Percentiles rank a stretch among this genome's conserved stretches.
Evolutionary conservation across 2,888 invertebrate species (phyloP).

Genomic region (Micropterix aruncella): DNA sequence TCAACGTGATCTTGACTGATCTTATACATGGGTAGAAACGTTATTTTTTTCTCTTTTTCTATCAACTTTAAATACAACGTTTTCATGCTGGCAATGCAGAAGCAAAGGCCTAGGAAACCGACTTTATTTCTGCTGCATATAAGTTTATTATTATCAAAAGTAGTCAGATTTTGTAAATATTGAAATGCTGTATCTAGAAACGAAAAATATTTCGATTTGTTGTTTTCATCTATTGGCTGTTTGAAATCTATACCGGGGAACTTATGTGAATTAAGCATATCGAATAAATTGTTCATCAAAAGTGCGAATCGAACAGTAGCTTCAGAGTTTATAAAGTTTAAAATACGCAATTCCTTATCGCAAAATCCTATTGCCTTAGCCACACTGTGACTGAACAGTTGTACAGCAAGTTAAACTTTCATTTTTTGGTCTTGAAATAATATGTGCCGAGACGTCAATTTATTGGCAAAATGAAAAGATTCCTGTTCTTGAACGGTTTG

Average conservation of each 20-base stretch:
- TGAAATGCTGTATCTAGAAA: conserved; percentile 1
- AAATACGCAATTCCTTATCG: conserved; percentile 5
- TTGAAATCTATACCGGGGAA: conserved; percentile 4
- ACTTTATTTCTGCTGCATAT: conserved; percentile 1
- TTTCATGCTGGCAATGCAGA: conserved; percentile 4
- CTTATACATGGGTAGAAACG: too few relatives aligned
- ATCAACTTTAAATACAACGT: not conserved
- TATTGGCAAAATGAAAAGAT: conserved; percentile 4
- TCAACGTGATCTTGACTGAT: too few relatives aligned
- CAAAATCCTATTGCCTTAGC: conserved; percentile 5
- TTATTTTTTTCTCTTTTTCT: too few relatives aligned
- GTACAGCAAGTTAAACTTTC: too few relatives aligned
- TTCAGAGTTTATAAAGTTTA: conserved; percentile 5
- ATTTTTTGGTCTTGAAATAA: conserved; percentile 3
- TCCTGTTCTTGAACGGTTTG: conserved; percentile 3
- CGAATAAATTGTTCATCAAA: conserved; percentile 4
- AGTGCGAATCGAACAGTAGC: conserved; percentile 4
- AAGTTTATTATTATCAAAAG: too few relatives aligned
- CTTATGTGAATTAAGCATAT: conserved; percentile 5
- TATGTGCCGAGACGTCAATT: conserved; percentile 4
- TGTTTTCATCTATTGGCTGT: conserved; percentile 4
- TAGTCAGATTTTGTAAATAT: too few relatives aligned
- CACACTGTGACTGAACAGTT: conserved; percentile 4
- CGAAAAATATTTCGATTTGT: conserved; percentile 5
- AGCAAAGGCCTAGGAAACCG: conserved; percentile 4